Evolutionary conservation across 1,140 invertebrate genomes (phyloP).

Genomic region (Aphis gossypii): DNA sequence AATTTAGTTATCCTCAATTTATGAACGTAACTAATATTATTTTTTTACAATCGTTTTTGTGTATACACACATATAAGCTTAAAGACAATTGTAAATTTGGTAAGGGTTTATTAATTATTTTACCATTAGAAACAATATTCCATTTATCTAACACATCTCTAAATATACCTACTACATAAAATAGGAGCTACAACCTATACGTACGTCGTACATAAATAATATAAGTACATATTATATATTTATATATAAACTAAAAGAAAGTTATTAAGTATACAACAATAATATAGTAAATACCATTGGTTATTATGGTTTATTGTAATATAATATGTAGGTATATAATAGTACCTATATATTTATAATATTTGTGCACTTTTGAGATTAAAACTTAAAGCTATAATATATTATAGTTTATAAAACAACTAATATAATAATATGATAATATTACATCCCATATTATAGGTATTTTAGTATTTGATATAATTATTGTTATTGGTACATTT

Average conservation of each 20-base stretch:
- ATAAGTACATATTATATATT: not conserved
- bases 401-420: not conserved
- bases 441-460: not conserved
- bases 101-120: not conserved
- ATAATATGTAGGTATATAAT: no score
- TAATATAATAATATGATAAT: not conserved
- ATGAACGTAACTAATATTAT: constrained; percentile 35
- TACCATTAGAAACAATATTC: not conserved
- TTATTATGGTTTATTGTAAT: not conserved
- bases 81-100: not conserved
- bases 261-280: not conserved
- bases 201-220: not conserved
- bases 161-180: not conserved
- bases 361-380: not conserved
- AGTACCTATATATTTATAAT: not conserved
- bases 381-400: not conserved
- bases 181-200: not conserved
- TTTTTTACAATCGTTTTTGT: constrained; percentile 28
- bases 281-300: not conserved
- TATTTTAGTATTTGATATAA: not conserved
- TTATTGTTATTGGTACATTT: not conserved
- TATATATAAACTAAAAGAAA: not conserved
- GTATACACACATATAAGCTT: not conserved
- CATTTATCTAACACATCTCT: not conserved
- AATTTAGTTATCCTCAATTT: constrained; percentile 55